These are phyloP conservation scores for Aplysia californica DNA, from an alignment of 1,140 invertebrate genomes.

Conservation along the genomic window DNA sequence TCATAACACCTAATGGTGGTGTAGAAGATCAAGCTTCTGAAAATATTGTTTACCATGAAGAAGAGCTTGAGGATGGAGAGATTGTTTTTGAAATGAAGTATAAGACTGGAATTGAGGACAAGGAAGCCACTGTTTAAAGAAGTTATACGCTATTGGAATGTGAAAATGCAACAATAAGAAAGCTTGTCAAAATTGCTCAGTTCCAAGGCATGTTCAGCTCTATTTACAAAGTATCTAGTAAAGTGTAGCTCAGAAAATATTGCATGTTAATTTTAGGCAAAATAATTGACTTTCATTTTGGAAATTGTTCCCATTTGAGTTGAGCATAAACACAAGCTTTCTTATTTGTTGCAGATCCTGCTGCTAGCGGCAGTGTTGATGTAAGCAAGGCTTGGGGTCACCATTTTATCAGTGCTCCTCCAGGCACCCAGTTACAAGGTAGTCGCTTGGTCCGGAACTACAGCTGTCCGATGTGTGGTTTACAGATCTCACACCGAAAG, in stretches of 20 bases:
- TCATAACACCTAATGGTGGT: conserved; percentile 1
- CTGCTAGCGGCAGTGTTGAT: conserved; percentile 14
- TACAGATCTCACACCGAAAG: conserved; percentile 20
- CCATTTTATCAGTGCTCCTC: conserved; percentile 12
- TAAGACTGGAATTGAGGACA: too few species aligned
- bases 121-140: too few species aligned
- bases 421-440: neutral
- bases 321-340: conserved; percentile 33
- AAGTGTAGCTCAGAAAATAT: too few species aligned
- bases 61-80: too few species aligned
- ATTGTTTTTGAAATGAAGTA: too few species aligned
- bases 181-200: conserved; percentile 21
- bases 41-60: too few species aligned
- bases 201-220: neutral
- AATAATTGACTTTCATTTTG: too few species aligned
- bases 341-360: conserved; percentile 29
- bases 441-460: conserved; percentile 8
- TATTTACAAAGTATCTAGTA: neutral
- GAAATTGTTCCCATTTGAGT: neutral
- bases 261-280: too few species aligned
- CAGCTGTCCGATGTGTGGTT: conserved; percentile 16
- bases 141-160: too few species aligned
- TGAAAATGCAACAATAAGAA: conserved; percentile 20
- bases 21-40: too few species aligned
- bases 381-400: conserved; percentile 15